phyloP scores from a whole-genome alignment of 2,888 invertebrate species.

The Parnassius mnemosyne region DNA sequence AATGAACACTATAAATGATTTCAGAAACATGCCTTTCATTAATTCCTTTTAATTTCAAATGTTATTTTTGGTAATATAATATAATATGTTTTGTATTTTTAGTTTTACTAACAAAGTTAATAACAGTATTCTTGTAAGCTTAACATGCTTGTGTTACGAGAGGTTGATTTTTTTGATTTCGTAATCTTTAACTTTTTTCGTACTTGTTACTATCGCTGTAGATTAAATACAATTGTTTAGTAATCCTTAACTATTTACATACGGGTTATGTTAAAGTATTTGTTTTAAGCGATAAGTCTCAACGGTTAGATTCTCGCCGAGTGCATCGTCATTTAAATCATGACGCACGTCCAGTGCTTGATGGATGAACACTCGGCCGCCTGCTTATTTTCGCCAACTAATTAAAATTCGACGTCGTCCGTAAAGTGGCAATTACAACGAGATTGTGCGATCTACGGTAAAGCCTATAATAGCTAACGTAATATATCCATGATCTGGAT shows the following conservation, averaged over 20 bases:
- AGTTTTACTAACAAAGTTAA: too few relatives aligned
- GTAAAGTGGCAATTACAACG: constrained; percentile 46
- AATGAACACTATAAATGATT: too few relatives aligned
- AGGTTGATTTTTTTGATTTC: too few relatives aligned
- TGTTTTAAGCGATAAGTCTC: constrained; percentile 12
- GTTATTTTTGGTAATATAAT: too few relatives aligned
- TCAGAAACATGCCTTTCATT: too few relatives aligned
- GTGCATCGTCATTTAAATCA: constrained; percentile 18
- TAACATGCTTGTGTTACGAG: too few relatives aligned
- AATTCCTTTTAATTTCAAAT: too few relatives aligned
- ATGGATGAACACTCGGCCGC: constrained; percentile 29
- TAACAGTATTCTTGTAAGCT: too few relatives aligned
- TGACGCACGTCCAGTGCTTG: constrained; percentile 18
- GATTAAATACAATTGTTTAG: too few relatives aligned
- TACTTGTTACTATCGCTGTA: too few relatives aligned
- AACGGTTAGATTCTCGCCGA: constrained; percentile 3
- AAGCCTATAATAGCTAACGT: constrained; percentile 39
- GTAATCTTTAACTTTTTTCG: too few relatives aligned
- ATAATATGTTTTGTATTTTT: too few relatives aligned
- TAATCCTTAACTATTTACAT: not conserved
- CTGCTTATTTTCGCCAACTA: constrained; percentile 41
- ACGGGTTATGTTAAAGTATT: constrained; percentile 11
- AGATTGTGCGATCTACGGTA: constrained; percentile 43
- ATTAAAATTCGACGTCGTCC: constrained; percentile 51
- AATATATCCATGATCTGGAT: constrained; percentile 17